Evolutionary conservation across 35 echinoderm and acorn worm genomes (phyloP).

Genomic region (Lytechinus pictus): DNA sequence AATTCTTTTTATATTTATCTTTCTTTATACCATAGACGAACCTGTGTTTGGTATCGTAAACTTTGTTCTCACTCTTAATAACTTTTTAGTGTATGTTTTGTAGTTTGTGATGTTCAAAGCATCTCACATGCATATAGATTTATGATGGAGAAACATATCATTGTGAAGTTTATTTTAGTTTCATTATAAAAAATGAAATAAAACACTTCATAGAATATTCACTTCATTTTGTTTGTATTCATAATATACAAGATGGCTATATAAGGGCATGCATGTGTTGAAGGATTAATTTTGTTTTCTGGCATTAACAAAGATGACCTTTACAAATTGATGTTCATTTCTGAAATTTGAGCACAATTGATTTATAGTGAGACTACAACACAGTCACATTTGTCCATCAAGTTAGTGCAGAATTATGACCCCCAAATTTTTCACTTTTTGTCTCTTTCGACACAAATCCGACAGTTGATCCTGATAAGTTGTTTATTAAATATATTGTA

Average conservation of each 20-base stretch:
- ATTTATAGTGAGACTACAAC: no score
- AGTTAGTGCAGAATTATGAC: no score
- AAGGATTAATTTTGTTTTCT: no score
- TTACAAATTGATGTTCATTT: no score
- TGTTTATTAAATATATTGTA: no score
- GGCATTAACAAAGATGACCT: no score
- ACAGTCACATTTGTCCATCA: no score
- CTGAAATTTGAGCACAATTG: no score
- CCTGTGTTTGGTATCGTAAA: not conserved
- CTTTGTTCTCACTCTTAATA: not conserved
- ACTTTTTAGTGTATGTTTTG: not conserved
- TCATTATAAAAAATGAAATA: not conserved
- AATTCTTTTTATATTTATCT: not conserved
- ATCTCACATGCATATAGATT: not conserved
- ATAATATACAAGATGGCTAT: not conserved
- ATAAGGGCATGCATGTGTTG: no score
- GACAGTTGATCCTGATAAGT: no score
- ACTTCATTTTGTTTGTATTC: not conserved
- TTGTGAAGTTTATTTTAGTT: not conserved
- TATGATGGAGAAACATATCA: not conserved
- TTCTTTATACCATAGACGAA: not conserved
- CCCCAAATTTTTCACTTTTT: no score
- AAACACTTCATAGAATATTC: not conserved
- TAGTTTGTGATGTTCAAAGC: not conserved
- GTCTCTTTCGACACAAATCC: no score